phyloP scores from a whole-genome alignment of 2,113 vertebrate genomes.

The Dolichallabes microphthalmus region DNA sequence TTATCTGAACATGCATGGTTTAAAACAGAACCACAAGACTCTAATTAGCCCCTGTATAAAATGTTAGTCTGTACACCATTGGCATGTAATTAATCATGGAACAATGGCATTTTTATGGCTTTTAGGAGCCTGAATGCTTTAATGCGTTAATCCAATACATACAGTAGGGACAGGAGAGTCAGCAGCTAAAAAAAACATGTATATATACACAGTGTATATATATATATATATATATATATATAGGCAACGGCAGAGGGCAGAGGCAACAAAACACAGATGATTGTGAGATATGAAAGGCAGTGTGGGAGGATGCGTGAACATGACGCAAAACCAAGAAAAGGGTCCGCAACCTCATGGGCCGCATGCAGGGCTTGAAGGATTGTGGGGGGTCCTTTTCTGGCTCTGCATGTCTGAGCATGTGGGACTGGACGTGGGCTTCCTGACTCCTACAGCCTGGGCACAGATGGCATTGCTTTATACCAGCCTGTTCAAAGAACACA shows the following conservation, averaged over 20 bases:
- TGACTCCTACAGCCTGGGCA: conserved; percentile 71
- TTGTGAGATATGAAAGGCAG: background rate
- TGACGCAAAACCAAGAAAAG: background rate
- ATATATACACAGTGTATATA: no score
- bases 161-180: background rate
- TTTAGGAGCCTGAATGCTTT: conserved; percentile 37
- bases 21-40: conserved; percentile 54
- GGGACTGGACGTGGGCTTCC: conserved; percentile 72
- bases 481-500: conserved; percentile 61
- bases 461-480: conserved; percentile 73
- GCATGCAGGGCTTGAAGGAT: background rate
- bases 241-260: background rate
- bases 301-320: background rate
- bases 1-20: conserved; percentile 28
- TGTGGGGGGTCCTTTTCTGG: conserved; percentile 44
- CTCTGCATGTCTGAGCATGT: conserved; percentile 64
- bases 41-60: conserved; percentile 60
- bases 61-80: conserved; percentile 58
- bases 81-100: conserved; percentile 59
- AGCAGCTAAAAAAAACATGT: background rate
- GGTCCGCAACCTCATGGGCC: background rate
- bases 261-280: background rate
- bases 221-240: background rate
- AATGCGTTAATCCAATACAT: background rate
- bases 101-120: conserved; percentile 55